These are phyloP conservation scores for Galagoides demidoff DNA, from an alignment of 2,797 vertebrate genomes.

Conservation along the genomic window DNA sequence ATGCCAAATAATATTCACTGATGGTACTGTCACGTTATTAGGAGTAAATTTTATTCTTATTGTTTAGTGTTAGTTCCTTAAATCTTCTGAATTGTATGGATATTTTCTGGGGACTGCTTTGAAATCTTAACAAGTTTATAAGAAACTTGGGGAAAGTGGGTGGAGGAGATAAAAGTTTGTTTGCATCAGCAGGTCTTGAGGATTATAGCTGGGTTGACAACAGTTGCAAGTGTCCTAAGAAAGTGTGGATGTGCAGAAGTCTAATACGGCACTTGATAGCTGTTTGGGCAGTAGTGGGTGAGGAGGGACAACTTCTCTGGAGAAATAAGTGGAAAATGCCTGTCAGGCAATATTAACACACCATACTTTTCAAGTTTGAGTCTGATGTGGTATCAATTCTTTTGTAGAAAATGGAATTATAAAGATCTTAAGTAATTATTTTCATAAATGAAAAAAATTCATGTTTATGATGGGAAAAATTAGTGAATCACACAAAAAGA, in stretches of 20 bases:
- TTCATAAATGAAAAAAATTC: slow-evolving; percentile 4
- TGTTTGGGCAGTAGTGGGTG: neutral
- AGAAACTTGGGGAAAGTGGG: neutral
- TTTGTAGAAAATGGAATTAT: neutral
- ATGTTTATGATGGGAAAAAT: neutral
- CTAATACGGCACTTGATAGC: neutral
- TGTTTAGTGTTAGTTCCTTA: neutral
- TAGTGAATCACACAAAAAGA: neutral
- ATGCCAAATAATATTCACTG: slow-evolving; percentile 14
- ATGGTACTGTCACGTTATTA: neutral
- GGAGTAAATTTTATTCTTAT: slow-evolving; percentile 6
- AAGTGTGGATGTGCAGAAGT: neutral
- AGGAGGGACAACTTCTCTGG: neutral
- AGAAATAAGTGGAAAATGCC: neutral
- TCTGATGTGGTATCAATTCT: neutral
- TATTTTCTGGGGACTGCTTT: slow-evolving; percentile 24
- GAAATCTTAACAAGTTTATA: slow-evolving; percentile 37
- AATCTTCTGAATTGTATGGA: slow-evolving; percentile 16
- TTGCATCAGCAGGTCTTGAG: neutral
- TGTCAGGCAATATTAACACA: neutral
- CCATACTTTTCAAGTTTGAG: neutral
- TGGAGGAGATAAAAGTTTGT: neutral
- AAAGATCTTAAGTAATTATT: neutral
- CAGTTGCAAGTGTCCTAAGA: neutral
- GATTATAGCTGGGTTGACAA: neutral